A percentile compares a stretch with the other conserved stretches of the same genome.
Evolutionary conservation across 2,888 invertebrate genomes (phyloP).

Genomic region (Onchidella celtica): DNA sequence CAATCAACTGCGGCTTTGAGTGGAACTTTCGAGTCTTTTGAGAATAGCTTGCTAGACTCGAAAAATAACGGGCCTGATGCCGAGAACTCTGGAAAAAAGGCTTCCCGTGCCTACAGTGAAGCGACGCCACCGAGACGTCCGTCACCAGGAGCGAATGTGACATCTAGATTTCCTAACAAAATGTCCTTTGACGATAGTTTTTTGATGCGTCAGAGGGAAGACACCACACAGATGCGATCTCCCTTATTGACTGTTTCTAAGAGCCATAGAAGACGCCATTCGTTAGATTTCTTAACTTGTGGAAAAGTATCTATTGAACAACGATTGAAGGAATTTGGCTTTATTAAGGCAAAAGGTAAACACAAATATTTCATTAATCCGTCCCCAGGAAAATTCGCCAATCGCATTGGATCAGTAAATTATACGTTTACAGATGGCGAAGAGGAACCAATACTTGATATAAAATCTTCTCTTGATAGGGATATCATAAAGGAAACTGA

Average conservation of each 20-base stretch:
- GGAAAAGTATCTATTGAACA: not conserved
- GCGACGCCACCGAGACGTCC: not conserved
- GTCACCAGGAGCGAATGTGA: conserved; percentile 1
- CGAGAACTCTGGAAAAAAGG: not conserved
- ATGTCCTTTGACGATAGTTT: conserved; percentile 17
- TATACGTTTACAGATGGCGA: not conserved
- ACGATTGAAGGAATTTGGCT: conserved; percentile 30
- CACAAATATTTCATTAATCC: conserved; percentile 20
- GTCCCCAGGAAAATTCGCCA: conserved; percentile 19
- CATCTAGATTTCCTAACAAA: not conserved
- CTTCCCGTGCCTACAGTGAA: not conserved
- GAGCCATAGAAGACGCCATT: not conserved
- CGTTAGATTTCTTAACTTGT: not conserved
- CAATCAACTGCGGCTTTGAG: not conserved
- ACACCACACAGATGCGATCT: no score
- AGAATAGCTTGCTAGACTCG: not conserved
- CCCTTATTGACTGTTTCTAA: no score
- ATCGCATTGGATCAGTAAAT: not conserved
- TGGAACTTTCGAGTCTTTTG: not conserved
- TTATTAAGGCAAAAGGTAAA: conserved; percentile 13
- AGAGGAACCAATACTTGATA: no score
- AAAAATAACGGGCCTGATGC: not conserved
- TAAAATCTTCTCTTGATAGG: no score
- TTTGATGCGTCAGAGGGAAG: no score
- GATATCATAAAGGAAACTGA: no score